Evolutionary conservation across 2,888 invertebrate species (phyloP), one percentile per base, ranked within the genome.

Genomic region (Antheraea assamensis): DNA sequence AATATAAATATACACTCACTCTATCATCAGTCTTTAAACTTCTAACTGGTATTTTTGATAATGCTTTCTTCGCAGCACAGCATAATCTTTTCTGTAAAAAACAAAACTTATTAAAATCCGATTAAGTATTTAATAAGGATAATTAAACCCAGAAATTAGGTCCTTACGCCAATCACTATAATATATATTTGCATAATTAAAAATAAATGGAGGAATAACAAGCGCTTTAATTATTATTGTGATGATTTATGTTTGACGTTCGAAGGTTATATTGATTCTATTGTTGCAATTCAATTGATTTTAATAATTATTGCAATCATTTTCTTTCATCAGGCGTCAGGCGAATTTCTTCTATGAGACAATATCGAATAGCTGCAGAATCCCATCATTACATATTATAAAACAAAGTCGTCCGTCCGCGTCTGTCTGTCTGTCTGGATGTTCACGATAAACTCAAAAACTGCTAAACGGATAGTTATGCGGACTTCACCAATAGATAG

Each of bases 11-110:
- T n/a, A 21, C 66, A 88, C 95, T 95, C 88, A 98, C 98, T 95
- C 97, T 97, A 89, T 98, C 98, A 78, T 97, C 98, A 84, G 96
- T 95, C 93, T 97, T 98, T 80, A 99, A 96, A 85, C 96, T 97
- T 92, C 98, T 97, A 73, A 98, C 97, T 73, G 99, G 98, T 87
- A 99, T 99, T 93, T 98, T 98, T 70, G 98, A 97, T 73, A 99
- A 95, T 71, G 98, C 98, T 88, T 98, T 98, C 90, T 98, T 98
- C 13, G 98, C 99, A 55, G 98, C 98, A 86, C 97, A 98, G 88
- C 98, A 98, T 77, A 99, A 93, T 84, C 98, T 96, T 90, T 97
- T 97, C 98, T 98, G 95, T 10, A 96, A 95, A 96, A 95, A 79
- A 74, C 80, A 78, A 73, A n/a, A 76, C 10, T 70, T 15, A 17